A percentile compares a stretch with the other conserved stretches of the same genome.
phyloP scores from a whole-genome alignment of 2,888 invertebrate species.

The Megastigmus dorsalis region DNA sequence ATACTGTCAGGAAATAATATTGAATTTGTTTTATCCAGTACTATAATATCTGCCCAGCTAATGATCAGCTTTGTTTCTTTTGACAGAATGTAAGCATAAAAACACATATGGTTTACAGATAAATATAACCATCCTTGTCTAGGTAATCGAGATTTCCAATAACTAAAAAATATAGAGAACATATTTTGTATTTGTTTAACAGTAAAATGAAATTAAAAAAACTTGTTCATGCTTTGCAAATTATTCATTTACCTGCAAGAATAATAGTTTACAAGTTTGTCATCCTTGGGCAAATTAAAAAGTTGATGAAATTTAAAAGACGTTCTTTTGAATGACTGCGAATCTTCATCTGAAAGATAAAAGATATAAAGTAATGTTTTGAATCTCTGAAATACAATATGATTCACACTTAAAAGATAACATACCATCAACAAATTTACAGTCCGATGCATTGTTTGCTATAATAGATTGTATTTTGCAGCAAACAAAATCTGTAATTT shows the following conservation, averaged over 20 bases:
- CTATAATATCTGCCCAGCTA: conserved; percentile 92
- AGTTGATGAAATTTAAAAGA: conserved; percentile 89
- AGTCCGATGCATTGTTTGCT: conserved; percentile 82
- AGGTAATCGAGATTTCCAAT: conserved; percentile 93
- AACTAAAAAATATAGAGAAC: conserved; percentile 78
- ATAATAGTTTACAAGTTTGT: conserved; percentile 96
- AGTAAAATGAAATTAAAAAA: neutral
- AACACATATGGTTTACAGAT: conserved; percentile 96
- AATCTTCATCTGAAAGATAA: conserved; percentile 84
- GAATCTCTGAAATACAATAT: neutral
- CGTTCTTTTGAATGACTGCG: conserved; percentile 84
- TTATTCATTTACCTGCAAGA: conserved; percentile 91
- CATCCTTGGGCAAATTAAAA: conserved; percentile 94
- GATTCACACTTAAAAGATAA: conserved; percentile 21
- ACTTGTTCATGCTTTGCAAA: no score
- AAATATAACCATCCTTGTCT: conserved; percentile 98
- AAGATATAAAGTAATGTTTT: conserved; percentile 16
- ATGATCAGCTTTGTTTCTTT: conserved; percentile 91
- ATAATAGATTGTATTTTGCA: conserved; percentile 97
- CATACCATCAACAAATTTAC: conserved; percentile 77
- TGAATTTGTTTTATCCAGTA: conserved; percentile 85
- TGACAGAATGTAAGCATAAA: conserved; percentile 95
- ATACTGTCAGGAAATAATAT: conserved; percentile 90
- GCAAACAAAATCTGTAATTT: conserved; percentile 94
- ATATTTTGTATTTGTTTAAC: neutral